Percentiles rank a stretch among this genome's conserved stretches.
Conservation (phyloP, 2,113 vertebrate species). For the Ramphastos sulfuratus region DNA sequence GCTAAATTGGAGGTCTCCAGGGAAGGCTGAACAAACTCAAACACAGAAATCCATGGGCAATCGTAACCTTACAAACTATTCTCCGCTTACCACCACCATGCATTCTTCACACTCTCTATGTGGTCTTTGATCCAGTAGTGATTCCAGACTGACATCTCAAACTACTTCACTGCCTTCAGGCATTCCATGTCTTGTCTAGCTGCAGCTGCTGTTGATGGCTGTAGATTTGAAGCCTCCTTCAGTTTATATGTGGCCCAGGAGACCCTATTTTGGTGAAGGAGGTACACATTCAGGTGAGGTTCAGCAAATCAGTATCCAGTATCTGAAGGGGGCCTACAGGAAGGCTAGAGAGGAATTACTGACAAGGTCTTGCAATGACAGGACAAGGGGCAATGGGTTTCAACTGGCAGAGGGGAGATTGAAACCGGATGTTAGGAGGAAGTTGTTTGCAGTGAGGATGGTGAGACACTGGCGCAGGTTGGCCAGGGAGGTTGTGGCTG, state of each 20-base stretch:
- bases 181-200: neutral
- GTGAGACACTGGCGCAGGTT: no score
- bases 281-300: neutral
- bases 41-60: neutral
- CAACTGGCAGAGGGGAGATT: no score
- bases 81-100: no score
- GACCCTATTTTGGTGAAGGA: neutral
- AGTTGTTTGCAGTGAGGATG: no score
- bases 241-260: neutral
- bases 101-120: neutral
- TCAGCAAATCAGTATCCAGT: neutral
- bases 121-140: neutral
- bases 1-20: neutral
- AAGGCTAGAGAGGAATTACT: no score
- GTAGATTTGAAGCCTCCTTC: neutral
- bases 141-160: neutral
- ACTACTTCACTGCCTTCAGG: neutral
- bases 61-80: neutral
- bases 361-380: no score
- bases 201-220: neutral
- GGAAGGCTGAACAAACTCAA: neutral
- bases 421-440: no score
- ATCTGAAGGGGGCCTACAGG: no score
- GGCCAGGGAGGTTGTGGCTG: no score
- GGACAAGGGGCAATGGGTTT: no score